phyloP scores from a whole-genome alignment of 2,888 invertebrate species.

The Rosalia funebris region DNA sequence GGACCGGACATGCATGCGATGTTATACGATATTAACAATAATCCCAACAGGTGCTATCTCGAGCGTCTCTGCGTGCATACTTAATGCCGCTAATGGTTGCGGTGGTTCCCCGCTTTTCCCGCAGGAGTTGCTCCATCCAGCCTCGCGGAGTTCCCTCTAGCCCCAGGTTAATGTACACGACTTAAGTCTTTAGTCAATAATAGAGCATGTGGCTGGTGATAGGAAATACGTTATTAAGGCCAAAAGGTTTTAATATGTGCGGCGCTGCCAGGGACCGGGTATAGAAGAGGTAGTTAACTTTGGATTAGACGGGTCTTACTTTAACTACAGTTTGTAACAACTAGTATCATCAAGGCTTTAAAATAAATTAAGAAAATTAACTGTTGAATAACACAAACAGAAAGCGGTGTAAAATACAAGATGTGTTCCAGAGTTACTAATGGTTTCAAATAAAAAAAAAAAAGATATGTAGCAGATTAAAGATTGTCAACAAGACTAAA shows the following conservation, averaged over 20 bases:
- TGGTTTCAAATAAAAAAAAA: no score
- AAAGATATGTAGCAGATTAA: no score
- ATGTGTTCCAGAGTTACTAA: no score
- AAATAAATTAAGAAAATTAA: no score
- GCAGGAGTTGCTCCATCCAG: not conserved
- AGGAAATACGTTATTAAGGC: constrained; percentile 3
- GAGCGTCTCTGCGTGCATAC: constrained; percentile 14
- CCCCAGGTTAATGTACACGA: constrained; percentile 12
- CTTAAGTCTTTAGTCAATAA: constrained; percentile 15
- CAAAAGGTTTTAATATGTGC: not conserved
- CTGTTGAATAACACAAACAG: no score
- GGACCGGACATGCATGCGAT: constrained; percentile 10
- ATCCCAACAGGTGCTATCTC: constrained; percentile 24
- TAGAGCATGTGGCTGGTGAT: constrained; percentile 2
- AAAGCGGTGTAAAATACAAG: no score
- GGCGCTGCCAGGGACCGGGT: not conserved
- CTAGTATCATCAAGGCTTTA: no score
- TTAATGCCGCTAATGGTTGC: constrained; percentile 14
- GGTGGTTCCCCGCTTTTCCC: constrained; percentile 2
- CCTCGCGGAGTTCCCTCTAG: not conserved
- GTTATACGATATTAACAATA: constrained; percentile 20
- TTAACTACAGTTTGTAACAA: no score
- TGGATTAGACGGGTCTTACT: not conserved
- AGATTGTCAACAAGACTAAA: no score
- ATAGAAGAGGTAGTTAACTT: not conserved